Evolutionary conservation across 2,797 vertebrate genomes (phyloP).

Genomic region (Falco novaeseelandiae): DNA sequence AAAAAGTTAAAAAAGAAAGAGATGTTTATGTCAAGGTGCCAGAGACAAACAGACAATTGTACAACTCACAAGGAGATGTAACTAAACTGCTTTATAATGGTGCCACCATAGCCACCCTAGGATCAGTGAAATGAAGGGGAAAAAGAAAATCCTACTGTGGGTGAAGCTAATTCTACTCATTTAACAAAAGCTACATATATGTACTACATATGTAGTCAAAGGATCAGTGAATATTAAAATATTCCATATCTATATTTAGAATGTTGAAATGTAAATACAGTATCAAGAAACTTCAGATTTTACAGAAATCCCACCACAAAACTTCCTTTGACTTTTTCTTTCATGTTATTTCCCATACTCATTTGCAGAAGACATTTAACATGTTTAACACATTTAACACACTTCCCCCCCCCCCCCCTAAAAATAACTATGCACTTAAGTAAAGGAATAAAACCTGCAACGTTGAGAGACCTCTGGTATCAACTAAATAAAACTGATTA

Average conservation of each 20-base stretch:
- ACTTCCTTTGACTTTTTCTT: not conserved
- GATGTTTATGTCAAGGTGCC: not conserved
- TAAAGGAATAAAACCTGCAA: not conserved
- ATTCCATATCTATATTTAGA: not conserved
- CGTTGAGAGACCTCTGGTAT: not conserved
- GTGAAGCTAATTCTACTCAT: not conserved
- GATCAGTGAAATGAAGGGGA: not conserved
- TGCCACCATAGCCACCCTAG: not conserved
- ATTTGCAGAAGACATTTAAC: not conserved
- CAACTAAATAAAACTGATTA: not conserved
- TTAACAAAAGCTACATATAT: not conserved
- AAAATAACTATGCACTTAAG: not conserved
- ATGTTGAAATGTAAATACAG: not conserved
- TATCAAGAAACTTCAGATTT: not conserved
- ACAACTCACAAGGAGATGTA: not conserved
- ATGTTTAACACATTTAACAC: not conserved
- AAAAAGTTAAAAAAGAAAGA: not conserved
- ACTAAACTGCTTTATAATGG: not conserved
- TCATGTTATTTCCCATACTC: not conserved
- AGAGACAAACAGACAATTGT: not conserved
- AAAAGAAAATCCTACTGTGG: not conserved
- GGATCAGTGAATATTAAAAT: not conserved
- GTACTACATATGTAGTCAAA: not conserved
- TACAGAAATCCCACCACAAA: not conserved
- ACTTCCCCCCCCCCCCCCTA: not conserved